These are phyloP conservation scores for Pagrus major DNA, from an alignment of 2,113 vertebrate species.

Conservation along the genomic window DNA sequence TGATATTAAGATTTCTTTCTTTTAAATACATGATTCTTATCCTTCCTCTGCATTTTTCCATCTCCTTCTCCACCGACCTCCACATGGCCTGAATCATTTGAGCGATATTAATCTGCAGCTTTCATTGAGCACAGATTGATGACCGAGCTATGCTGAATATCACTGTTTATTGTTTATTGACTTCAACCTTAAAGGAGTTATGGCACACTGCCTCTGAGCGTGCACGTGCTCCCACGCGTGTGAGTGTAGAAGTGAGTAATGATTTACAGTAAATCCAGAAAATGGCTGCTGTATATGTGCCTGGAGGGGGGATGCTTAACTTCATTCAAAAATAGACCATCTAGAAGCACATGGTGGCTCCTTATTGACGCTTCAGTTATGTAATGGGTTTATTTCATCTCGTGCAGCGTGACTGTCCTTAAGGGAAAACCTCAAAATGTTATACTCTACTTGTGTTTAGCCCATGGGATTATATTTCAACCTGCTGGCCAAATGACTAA, in stretches of 20 bases:
- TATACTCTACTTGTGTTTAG: slow-evolving; percentile 49
- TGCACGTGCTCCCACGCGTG: slow-evolving; percentile 34
- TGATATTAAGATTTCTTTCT: neutral
- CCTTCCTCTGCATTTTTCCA: neutral
- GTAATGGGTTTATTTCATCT: slow-evolving; percentile 44
- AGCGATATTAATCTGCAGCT: slow-evolving; percentile 45
- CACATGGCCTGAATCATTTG: slow-evolving; percentile 8
- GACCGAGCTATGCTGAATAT: slow-evolving; percentile 49
- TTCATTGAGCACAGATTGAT: slow-evolving; percentile 53
- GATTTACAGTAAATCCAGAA: slow-evolving; percentile 48
- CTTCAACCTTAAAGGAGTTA: slow-evolving; percentile 53
- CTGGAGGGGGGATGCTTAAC: too few species aligned
- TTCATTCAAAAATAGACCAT: slow-evolving; percentile 36
- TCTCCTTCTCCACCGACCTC: slow-evolving; percentile 17
- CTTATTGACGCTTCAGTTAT: slow-evolving; percentile 27
- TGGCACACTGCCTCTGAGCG: slow-evolving; percentile 12
- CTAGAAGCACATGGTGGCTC: slow-evolving; percentile 18
- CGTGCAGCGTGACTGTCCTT: slow-evolving; percentile 33
- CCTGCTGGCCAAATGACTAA: slow-evolving; percentile 48
- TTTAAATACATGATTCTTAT: slow-evolving; percentile 3
- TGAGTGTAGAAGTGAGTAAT: slow-evolving; percentile 35
- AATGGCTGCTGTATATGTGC: slow-evolving; percentile 19
- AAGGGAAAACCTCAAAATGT: slow-evolving; percentile 41
- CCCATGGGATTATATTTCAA: slow-evolving; percentile 57
- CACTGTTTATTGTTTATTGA: slow-evolving; percentile 60